Evolutionary conservation across 2,888 invertebrate species (phyloP).

Genomic region (Chaetogeoica ovagalla): DNA sequence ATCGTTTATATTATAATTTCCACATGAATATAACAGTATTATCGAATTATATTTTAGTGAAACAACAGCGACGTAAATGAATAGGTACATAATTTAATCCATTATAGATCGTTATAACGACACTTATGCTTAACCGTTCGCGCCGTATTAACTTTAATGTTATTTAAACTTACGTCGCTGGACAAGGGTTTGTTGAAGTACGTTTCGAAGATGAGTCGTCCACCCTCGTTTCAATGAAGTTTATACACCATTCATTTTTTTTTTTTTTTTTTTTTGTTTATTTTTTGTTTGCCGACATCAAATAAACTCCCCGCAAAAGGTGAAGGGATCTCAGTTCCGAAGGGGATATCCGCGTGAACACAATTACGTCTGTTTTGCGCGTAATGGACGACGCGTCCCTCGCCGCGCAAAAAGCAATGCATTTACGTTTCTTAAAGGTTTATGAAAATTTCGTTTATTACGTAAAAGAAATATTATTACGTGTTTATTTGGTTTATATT

Average conservation of each 20-base stretch:
- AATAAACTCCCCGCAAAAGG: constrained; percentile 34
- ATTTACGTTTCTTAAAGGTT: constrained; percentile 4
- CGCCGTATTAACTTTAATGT: background rate
- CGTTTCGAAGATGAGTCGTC: constrained; percentile 29
- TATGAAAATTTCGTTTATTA: background rate
- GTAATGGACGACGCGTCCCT: constrained; percentile 17
- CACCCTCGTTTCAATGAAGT: constrained; percentile 37
- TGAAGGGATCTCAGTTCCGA: constrained; percentile 24
- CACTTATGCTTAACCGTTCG: too few relatives aligned
- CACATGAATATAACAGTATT: background rate
- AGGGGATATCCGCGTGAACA: constrained; percentile 38
- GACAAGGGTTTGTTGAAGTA: constrained; percentile 32
- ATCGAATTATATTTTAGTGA: background rate
- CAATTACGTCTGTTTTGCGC: constrained; percentile 9
- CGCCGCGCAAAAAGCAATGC: background rate
- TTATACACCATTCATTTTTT: constrained; percentile 38
- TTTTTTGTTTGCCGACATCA: constrained; percentile 38
- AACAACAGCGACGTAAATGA: background rate
- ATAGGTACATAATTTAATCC: background rate
- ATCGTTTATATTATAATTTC: background rate
- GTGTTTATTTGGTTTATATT: too few relatives aligned
- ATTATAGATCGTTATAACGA: background rate
- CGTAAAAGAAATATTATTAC: too few relatives aligned
- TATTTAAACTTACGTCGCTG: constrained; percentile 14
- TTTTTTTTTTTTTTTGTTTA: too few relatives aligned